A percentile compares a stretch with the other conserved stretches of the same genome.
Evolutionary conservation across 2,113 vertebrate genomes (phyloP).

Genomic region (Alces alces): DNA sequence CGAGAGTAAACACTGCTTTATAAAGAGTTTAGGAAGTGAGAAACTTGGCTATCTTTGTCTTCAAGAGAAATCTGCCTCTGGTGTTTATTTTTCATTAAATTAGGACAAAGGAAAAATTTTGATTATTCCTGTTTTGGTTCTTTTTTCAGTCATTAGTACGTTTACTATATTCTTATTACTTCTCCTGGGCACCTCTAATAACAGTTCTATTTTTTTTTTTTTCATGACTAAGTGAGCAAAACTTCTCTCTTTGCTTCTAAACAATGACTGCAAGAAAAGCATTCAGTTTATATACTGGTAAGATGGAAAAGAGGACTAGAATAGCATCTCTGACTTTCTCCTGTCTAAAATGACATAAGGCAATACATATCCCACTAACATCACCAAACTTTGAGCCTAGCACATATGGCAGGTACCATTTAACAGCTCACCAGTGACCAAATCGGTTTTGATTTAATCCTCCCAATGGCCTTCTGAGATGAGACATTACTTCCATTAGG

Average conservation of each 20-base stretch:
- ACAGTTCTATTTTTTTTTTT: background rate
- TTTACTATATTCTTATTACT: background rate
- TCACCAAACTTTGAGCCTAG: background rate
- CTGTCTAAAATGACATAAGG: background rate
- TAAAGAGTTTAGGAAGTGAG: background rate
- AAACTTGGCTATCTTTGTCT: background rate
- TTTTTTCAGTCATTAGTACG: background rate
- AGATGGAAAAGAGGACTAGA: background rate
- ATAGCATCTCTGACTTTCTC: background rate
- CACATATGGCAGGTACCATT: fast-evolving
- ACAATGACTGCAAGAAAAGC: background rate
- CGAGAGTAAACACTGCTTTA: background rate
- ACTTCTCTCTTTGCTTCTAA: background rate
- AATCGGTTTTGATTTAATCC: background rate
- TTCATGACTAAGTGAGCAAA: background rate
- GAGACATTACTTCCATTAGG: background rate
- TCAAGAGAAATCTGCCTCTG: background rate
- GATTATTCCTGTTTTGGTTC: background rate
- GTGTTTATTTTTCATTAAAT: background rate
- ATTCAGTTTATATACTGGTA: background rate
- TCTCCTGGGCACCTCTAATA: background rate
- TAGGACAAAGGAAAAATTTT: background rate
- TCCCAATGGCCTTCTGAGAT: background rate
- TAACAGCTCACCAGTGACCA: background rate
- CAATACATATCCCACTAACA: fast-evolving